Base-by-base conservation (phyloP, 2,888 invertebrate genomes). In the Plusia festucae region DNA sequence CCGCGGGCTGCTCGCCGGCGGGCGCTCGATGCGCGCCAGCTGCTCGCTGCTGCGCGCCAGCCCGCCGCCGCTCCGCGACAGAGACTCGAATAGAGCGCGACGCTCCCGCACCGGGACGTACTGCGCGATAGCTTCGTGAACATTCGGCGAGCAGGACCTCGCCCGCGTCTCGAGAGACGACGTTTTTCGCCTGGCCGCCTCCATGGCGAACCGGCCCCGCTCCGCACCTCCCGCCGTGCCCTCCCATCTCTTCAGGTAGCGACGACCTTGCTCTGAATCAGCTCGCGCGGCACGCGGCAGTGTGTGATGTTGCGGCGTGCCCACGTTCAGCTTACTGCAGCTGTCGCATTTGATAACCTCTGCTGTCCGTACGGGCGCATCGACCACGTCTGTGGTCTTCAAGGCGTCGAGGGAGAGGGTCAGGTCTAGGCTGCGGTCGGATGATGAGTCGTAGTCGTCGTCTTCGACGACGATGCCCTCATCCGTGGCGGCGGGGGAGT, bases 101-200 rank as follows among this genome's bases (percentile, higher is more conserved):
- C 97, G 96, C 81, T 97, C 97, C 76, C 96, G 95, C 49, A 97
- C 97, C 0, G 97, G 97, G 34, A 97, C 96, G 83, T 97, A 97
- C 78, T 95, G 96, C 68, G 97, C 96, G 18, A 91, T 83, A 46
- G 87, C 93, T 73, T 93, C 94, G 79, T 93, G 93, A 32, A 91
- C 87, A 73, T 91, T 93, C n/a, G 95, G 94, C 24, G 94, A 94
- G 78, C 94, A 94, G 15, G 95, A 95, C 68, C 95, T 88, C 68
- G 94, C 94, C 55, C 95, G 85, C 68, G 83, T 90, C 82, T 94
- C 93, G 67, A 92, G 76, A 15, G 93, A 91, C 20, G 92, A 88
- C n/a, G 93, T 90, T 80, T 94, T 94, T 57, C 93, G 88, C 67
- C 93, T 85, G 63, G 94, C 94, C 72, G 94, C 94, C 75, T 93